Percentiles rank a stretch among this genome's conserved stretches.
These are phyloP conservation scores for Toxotes jaculatrix DNA, from an alignment of 2,113 vertebrate species.

Conservation along the genomic window DNA sequence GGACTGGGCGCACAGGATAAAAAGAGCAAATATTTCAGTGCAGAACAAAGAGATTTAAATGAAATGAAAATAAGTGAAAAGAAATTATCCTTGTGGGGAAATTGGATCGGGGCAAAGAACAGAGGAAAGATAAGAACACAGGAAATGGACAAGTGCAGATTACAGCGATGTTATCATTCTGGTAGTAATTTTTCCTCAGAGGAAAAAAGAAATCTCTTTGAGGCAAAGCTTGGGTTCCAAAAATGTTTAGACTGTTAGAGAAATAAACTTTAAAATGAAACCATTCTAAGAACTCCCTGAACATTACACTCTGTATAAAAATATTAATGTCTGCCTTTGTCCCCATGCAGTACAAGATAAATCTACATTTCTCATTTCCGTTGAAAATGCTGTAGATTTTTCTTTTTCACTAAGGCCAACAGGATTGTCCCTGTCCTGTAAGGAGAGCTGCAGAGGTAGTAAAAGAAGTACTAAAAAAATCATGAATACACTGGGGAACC, in stretches of 20 bases:
- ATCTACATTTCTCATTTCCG: slow-evolving; percentile 21
- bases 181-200: not conserved
- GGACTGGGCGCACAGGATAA: slow-evolving; percentile 73
- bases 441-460: slow-evolving; percentile 6
- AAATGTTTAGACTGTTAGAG: not conserved
- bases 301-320: not conserved
- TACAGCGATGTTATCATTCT: not conserved
- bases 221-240: not conserved
- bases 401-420: not conserved
- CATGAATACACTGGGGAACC: not conserved
- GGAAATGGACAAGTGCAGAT: not conserved
- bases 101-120: not conserved
- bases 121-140: not conserved
- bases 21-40: slow-evolving; percentile 16
- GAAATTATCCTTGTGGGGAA: not conserved
- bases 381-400: not conserved
- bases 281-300: not conserved
- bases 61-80: not conserved
- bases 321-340: not conserved
- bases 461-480: slow-evolving; percentile 26
- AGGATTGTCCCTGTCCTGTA: not conserved
- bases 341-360: slow-evolving; percentile 8
- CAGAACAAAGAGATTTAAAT: slow-evolving; percentile 1
- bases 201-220: not conserved
- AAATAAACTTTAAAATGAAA: slow-evolving; percentile 19